These are phyloP conservation scores for Sesamia nonagrioides DNA, from an alignment of 1,140 invertebrate genomes.

Conservation along the genomic window DNA sequence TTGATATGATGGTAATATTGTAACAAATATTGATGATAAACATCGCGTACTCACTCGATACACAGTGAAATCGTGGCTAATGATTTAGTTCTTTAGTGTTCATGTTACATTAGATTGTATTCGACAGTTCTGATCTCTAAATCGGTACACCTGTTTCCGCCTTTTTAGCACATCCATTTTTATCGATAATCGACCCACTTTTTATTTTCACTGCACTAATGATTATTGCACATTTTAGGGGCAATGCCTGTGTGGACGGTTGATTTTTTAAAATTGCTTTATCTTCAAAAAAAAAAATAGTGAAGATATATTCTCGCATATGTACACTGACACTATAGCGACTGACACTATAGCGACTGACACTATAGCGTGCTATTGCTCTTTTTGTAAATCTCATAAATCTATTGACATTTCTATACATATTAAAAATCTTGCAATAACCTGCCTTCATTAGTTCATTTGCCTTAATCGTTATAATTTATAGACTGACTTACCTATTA, in stretches of 20 bases:
- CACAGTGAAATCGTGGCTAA: slow-evolving; percentile 72
- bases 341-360: too few relatives aligned
- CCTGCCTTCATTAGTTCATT: neutral
- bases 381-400: too few relatives aligned
- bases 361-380: too few relatives aligned
- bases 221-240: slow-evolving; percentile 55
- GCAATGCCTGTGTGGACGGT: slow-evolving; percentile 13
- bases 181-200: slow-evolving; percentile 69
- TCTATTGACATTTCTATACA: too few relatives aligned
- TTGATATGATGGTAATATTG: slow-evolving; percentile 5
- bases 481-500: neutral
- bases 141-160: slow-evolving; percentile 75
- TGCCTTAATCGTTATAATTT: neutral
- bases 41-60: neutral
- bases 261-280: neutral
- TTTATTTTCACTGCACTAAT: slow-evolving; percentile 60
- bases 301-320: too few relatives aligned
- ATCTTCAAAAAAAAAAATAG: too few relatives aligned
- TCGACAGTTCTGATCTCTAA: slow-evolving; percentile 75
- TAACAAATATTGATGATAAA: slow-evolving; percentile 1
- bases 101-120: slow-evolving; percentile 85
- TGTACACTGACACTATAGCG: too few relatives aligned
- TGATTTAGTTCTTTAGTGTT: slow-evolving; percentile 86
- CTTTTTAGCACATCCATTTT: slow-evolving; percentile 68
- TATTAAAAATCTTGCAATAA: too few relatives aligned